Conservation (phyloP, 2,888 invertebrate species). For the Automeris io region DNA sequence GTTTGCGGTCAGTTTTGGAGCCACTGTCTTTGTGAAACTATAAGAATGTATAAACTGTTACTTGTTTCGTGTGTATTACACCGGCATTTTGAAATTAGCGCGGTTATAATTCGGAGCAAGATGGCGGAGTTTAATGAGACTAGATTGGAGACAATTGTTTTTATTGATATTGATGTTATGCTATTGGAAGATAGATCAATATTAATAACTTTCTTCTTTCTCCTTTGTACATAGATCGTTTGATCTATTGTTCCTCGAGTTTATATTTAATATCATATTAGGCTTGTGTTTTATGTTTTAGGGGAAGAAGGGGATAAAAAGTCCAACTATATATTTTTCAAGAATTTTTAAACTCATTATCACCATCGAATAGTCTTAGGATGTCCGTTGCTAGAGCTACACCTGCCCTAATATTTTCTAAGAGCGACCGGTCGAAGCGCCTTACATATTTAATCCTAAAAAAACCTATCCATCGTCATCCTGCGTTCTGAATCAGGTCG, state of each 20-base stretch:
- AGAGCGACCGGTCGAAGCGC: too few species aligned
- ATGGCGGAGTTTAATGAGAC: slow-evolving; percentile 27
- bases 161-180: slow-evolving; percentile 22
- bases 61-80: not conserved
- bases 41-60: not conserved
- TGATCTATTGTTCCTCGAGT: not conserved
- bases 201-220: slow-evolving; percentile 14
- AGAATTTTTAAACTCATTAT: too few species aligned
- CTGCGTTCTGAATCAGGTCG: too few species aligned
- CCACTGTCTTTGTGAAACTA: not conserved
- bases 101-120: slow-evolving; percentile 15
- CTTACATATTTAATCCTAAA: too few species aligned
- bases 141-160: slow-evolving; percentile 27
- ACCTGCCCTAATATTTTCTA: too few species aligned
- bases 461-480: too few species aligned
- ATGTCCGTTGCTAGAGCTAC: too few species aligned
- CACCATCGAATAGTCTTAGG: too few species aligned
- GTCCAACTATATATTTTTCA: too few species aligned
- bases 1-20: slow-evolving; percentile 1
- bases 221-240: not conserved
- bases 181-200: slow-evolving; percentile 20
- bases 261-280: too few species aligned
- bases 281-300: too few species aligned
- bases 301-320: too few species aligned
- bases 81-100: slow-evolving; percentile 1